Conservation (phyloP, 2,888 invertebrate species). For the Pelosia muscerda region DNA sequence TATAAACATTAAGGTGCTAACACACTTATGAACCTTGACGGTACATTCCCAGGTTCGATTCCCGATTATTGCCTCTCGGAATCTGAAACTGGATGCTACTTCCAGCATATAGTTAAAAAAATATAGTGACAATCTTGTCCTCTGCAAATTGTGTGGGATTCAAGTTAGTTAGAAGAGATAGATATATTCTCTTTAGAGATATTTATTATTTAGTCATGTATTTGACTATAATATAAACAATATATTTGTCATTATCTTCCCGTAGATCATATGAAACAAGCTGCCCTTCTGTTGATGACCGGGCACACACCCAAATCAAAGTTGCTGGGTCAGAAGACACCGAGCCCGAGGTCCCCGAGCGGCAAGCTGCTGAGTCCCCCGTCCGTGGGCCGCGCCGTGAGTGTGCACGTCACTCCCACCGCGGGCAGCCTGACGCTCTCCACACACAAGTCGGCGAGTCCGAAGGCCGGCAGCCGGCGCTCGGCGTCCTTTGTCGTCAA, state of each 20-base stretch:
- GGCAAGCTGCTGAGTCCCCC: conserved; percentile 2
- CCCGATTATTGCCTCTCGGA: too few species aligned
- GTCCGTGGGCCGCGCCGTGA: not conserved
- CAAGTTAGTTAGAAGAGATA: too few species aligned
- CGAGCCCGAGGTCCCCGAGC: conserved; percentile 22
- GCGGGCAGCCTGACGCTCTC: not conserved
- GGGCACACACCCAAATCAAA: conserved; percentile 68
- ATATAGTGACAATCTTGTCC: too few species aligned
- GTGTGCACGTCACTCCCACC: not conserved
- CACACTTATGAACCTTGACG: too few species aligned
- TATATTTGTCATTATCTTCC: not conserved
- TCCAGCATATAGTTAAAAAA: too few species aligned
- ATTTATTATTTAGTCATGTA: not conserved
- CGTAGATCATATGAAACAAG: conserved; percentile 80
- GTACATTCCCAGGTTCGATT: too few species aligned
- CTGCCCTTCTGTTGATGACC: conserved; percentile 80
- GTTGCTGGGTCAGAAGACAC: conserved; percentile 27
- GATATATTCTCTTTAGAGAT: too few species aligned
- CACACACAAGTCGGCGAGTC: conserved; percentile 5
- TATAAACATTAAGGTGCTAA: too few species aligned
- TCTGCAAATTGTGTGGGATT: too few species aligned
- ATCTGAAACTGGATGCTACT: too few species aligned
- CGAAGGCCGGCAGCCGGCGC: conserved; percentile 7
- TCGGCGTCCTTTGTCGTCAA: conserved; percentile 51
- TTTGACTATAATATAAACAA: not conserved